phyloP scores from a whole-genome alignment of 2,888 invertebrate genomes.

The Hemicrepidius hirtus region DNA sequence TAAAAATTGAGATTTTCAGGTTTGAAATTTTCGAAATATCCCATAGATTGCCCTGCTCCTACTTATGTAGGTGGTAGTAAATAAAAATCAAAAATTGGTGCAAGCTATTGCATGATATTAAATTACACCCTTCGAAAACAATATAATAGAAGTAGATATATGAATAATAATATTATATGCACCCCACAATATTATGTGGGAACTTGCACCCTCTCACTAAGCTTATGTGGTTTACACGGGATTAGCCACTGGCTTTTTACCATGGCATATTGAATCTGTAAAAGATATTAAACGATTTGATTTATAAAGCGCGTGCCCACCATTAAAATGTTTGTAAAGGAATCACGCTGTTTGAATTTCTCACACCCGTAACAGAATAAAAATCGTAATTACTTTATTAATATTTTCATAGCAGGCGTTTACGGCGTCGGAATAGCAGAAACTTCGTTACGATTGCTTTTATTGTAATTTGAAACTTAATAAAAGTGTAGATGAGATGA shows the following conservation, averaged over 20 bases:
- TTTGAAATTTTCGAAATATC: too few species aligned
- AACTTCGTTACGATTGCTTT: slow-evolving; percentile 46
- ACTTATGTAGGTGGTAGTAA: too few species aligned
- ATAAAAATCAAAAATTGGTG: not conserved
- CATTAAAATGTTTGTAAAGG: slow-evolving; percentile 69
- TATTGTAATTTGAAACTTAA: slow-evolving; percentile 51
- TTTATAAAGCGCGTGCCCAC: slow-evolving; percentile 68
- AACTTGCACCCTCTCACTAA: slow-evolving; percentile 60
- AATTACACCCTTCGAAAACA: slow-evolving; percentile 66
- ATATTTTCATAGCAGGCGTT: slow-evolving; percentile 43
- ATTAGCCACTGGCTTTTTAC: slow-evolving; percentile 69
- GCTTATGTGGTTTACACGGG: slow-evolving; percentile 71
- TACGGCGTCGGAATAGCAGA: slow-evolving; percentile 45
- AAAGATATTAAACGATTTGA: slow-evolving; percentile 70
- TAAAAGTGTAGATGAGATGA: slow-evolving; percentile 51
- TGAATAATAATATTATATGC: slow-evolving; percentile 71
- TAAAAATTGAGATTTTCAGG: too few species aligned
- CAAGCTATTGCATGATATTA: slow-evolving; percentile 65
- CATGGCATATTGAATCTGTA: slow-evolving; percentile 70
- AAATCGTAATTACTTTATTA: slow-evolving; percentile 52
- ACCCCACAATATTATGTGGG: slow-evolving; percentile 65
- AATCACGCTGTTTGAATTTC: slow-evolving; percentile 70
- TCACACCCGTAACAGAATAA: slow-evolving; percentile 61
- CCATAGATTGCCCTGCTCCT: too few species aligned
- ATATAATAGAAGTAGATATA: slow-evolving; percentile 63